Evolutionary conservation across 2,888 invertebrate genomes (phyloP).

Genomic region (Cacoxenus indagator): DNA sequence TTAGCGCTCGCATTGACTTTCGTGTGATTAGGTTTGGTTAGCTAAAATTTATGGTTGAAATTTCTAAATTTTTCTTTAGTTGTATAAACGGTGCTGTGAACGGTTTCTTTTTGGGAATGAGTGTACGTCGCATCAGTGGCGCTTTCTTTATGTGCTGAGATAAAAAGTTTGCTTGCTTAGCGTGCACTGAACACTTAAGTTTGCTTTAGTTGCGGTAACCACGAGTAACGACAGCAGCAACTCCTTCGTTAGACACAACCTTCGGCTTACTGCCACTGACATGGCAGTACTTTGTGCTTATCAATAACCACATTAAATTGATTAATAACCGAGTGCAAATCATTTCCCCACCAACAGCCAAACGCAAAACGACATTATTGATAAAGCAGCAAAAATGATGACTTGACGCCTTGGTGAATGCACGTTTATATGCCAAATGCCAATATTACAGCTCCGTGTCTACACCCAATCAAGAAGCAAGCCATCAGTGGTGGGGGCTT

Average conservation of each 20-base stretch:
- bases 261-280: neutral
- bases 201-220: neutral
- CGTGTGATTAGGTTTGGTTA: neutral
- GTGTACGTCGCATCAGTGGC: neutral
- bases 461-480: conserved; percentile 37
- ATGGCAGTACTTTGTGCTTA: conserved; percentile 36
- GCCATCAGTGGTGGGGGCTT: conserved; percentile 35
- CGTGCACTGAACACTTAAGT: neutral
- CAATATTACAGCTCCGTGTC: no score
- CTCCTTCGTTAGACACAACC: neutral
- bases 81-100: no score
- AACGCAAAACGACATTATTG: conserved; percentile 30
- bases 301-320: conserved; percentile 66
- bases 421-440: conserved; percentile 41
- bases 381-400: conserved; percentile 45
- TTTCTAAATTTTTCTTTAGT: neutral
- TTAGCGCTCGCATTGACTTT: neutral
- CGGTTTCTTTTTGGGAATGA: neutral
- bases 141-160: neutral
- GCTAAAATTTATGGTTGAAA: neutral
- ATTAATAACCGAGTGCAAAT: conserved; percentile 69
- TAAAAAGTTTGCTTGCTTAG: neutral
- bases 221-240: neutral
- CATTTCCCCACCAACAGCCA: conserved; percentile 60
- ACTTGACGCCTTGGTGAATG: neutral